Evolutionary conservation across 2,797 vertebrate species (phyloP).

Genomic region (Diplodus puntazzo): DNA sequence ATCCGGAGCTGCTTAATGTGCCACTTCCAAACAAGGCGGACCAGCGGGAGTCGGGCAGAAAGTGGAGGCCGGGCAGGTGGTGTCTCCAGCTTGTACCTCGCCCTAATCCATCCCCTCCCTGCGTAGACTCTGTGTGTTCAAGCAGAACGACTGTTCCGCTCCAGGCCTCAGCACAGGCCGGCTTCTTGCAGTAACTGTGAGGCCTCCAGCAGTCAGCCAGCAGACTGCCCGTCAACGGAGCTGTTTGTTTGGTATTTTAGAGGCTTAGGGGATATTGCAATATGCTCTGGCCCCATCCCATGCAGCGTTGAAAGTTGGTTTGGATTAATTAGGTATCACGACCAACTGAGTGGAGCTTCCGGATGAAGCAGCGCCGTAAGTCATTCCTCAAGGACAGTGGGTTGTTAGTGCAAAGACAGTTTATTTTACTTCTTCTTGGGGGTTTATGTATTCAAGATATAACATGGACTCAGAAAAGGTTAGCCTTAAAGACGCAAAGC

Average conservation of each 20-base stretch:
- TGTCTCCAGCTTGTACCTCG: conserved; percentile 42
- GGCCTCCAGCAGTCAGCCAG: conserved; percentile 5
- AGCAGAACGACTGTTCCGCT: conserved; percentile 50
- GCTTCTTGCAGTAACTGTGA: neutral
- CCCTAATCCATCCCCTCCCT: conserved; percentile 39
- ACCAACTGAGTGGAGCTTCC: conserved; percentile 29
- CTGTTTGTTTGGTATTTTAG: conserved; percentile 69
- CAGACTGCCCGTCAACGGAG: conserved; percentile 57
- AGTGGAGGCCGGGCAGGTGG: conserved; percentile 56
- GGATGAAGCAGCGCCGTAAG: conserved; percentile 25
- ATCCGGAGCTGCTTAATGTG: conserved; percentile 30
- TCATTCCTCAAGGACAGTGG: conserved; percentile 49
- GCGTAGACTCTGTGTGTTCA: conserved; percentile 26
- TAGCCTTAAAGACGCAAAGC: neutral
- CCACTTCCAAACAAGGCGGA: conserved; percentile 37
- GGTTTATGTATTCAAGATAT: neutral
- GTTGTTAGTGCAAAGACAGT: conserved; percentile 31
- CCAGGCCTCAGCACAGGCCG: conserved; percentile 22
- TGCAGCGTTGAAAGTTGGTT: conserved; percentile 19
- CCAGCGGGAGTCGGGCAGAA: conserved; percentile 29
- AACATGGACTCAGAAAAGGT: conserved; percentile 10
- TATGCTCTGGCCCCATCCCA: conserved; percentile 25
- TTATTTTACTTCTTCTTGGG: conserved; percentile 15
- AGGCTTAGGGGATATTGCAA: conserved; percentile 31
- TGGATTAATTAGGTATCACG: conserved; percentile 47